These are phyloP conservation scores for Lypha dubia DNA, from an alignment of 2,888 invertebrate species.

Conservation along the genomic window DNA sequence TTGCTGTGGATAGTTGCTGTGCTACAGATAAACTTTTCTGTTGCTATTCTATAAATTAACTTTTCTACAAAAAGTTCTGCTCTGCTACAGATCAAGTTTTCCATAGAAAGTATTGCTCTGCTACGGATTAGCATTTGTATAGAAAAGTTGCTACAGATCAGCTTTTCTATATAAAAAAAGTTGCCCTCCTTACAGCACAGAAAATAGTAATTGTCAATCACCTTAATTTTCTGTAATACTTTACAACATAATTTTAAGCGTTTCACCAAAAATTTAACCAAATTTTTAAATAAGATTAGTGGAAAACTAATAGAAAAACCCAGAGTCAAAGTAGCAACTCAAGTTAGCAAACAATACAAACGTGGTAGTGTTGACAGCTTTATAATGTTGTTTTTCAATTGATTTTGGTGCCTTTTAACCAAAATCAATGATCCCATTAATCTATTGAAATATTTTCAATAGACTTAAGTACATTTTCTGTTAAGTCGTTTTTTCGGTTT, in stretches of 20 bases:
- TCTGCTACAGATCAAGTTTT: not conserved
- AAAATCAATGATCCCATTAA: constrained; percentile 46
- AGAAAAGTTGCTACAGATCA: not conserved
- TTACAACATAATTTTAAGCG: not conserved
- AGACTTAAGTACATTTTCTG: constrained; percentile 17
- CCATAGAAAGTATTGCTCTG: not conserved
- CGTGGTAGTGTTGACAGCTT: constrained; percentile 44
- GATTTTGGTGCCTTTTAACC: constrained; percentile 11
- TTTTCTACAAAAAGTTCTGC: not conserved
- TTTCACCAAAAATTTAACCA: not conserved
- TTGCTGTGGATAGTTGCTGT: too few species aligned
- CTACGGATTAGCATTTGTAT: not conserved
- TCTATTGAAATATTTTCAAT: constrained; percentile 41
- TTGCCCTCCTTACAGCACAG: too few species aligned
- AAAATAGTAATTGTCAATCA: too few species aligned
- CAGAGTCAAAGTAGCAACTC: constrained; percentile 37
- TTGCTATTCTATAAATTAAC: too few species aligned
- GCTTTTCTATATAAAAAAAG: not conserved
- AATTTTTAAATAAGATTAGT: constrained; percentile 10
- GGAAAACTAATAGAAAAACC: not conserved
- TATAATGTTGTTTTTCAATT: constrained; percentile 27
- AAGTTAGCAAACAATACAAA: constrained; percentile 32
- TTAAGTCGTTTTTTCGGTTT: constrained; percentile 9
- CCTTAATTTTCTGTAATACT: not conserved
- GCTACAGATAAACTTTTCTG: too few species aligned